Evolutionary conservation across 2,113 vertebrate genomes (phyloP), one percentile per base, ranked within the genome.

Genomic region (Sebastes schlegelii): DNA sequence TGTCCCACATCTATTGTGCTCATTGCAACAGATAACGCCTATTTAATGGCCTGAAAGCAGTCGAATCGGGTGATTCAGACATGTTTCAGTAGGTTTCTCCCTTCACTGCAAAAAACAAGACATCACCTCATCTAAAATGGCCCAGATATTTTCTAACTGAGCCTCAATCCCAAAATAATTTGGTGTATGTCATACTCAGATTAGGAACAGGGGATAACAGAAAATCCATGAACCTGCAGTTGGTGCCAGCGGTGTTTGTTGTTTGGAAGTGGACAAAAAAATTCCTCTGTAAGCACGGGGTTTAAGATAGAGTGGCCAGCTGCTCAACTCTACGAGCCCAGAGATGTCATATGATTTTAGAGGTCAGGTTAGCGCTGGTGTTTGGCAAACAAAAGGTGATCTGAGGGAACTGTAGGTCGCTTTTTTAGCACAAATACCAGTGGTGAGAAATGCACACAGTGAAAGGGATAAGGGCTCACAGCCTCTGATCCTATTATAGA

Each of bases 131-230:
- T 88, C 49, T 66, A 77, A 92, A 92, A 86, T 79, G 89, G 89
- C 79, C 89, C 87, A 89, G 84, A 92, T 92, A 77, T 86, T 65
- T 88, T 88, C 70, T 76, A 46, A 45, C 83, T 84, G 79, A 90
- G 85, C 83, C 82, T 85, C 85, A 88, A 91, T 92, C 85, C 89
- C 69, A 70, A 81, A 92, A 92, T 93, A 80, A 94, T 95, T 90
- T 93, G 49, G 89, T 88, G 90, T 82, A 74, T 93, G 92, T 92
- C 88, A 68, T 82, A 66, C 60, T 91, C 82, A 77, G 90, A 94
- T 93, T 92, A 93, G 86, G 73, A 92, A 43, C 82, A 74, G 49
- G 78, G 91, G 87, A 91, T 91, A 84, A 90, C 74, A 43, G 84
- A 85, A 93, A 94, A 92, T 91, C 93, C 90, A 86, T 77, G 72